Evolutionary conservation across 2,113 vertebrate genomes (phyloP).

Genomic region (Anser brachyrhynchus): DNA sequence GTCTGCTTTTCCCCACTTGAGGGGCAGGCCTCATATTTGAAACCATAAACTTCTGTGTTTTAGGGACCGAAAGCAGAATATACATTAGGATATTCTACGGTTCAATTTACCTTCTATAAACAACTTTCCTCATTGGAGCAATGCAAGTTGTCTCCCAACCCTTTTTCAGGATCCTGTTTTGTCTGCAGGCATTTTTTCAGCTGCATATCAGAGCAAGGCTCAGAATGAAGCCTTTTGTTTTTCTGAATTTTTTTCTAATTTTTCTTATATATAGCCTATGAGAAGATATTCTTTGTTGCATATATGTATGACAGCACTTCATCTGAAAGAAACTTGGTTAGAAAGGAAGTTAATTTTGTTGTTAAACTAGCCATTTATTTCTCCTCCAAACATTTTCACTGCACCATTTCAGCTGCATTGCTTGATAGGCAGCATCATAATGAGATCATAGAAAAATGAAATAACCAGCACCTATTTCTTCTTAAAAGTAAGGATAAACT

Average conservation of each 20-base stretch:
- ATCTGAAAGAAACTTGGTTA: not conserved
- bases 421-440: slow-evolving; percentile 55
- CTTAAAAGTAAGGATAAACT: slow-evolving; percentile 58
- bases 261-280: no score
- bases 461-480: slow-evolving; percentile 53
- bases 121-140: not conserved
- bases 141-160: not conserved
- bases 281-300: not conserved
- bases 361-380: slow-evolving; percentile 12
- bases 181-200: not conserved
- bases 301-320: not conserved
- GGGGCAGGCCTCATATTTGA: not conserved
- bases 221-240: not conserved
- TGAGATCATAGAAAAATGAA: slow-evolving; percentile 50
- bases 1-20: not conserved
- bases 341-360: slow-evolving; percentile 44
- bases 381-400: not conserved
- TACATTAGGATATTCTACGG: not conserved
- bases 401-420: slow-evolving; percentile 1
- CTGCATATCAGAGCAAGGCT: not conserved
- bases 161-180: slow-evolving; percentile 14
- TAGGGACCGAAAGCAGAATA: slow-evolving; percentile 9
- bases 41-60: slow-evolving; percentile 13
- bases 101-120: not conserved
- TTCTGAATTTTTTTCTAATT: not conserved